These are phyloP conservation scores for Bombus haemorrhoidalis DNA, from an alignment of 1,140 invertebrate genomes.

Conservation along the genomic window DNA sequence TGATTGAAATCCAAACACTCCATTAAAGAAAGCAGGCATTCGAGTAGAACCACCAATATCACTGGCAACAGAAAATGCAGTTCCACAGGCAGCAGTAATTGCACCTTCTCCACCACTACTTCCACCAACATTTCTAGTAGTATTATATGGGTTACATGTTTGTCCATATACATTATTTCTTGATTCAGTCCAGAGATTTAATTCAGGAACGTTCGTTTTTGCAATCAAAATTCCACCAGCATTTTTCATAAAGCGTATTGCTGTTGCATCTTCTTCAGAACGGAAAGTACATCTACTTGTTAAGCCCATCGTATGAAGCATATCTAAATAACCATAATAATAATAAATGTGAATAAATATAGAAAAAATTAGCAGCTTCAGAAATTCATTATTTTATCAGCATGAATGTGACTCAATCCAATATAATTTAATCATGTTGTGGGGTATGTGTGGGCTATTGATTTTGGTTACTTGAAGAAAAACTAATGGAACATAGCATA, in stretches of 20 bases:
- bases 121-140: constrained; percentile 91
- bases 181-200: constrained; percentile 93
- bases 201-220: constrained; percentile 97
- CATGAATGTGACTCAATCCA: no score
- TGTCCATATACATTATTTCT: constrained; percentile 95
- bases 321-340: constrained; percentile 84
- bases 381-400: no score
- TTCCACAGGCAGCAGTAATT: constrained; percentile 89
- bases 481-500: no score
- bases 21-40: constrained; percentile 97
- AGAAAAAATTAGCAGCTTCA: no score
- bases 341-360: not conserved
- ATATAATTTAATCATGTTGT: not conserved
- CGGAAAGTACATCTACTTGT: constrained; percentile 82
- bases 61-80: constrained; percentile 92
- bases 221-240: constrained; percentile 94
- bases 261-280: constrained; percentile 89
- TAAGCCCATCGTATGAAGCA: constrained; percentile 88
- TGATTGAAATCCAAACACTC: constrained; percentile 96
- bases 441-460: accelerated
- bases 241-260: constrained; percentile 87
- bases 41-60: constrained; percentile 98
- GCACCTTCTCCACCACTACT: constrained; percentile 92
- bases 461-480: no score
- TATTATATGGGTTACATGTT: constrained; percentile 96